A percentile compares a stretch with the other conserved stretches of the same genome.
These are phyloP conservation scores for Nesoenas mayeri DNA, from an alignment of 2,113 vertebrate genomes.

Conservation along the genomic window DNA sequence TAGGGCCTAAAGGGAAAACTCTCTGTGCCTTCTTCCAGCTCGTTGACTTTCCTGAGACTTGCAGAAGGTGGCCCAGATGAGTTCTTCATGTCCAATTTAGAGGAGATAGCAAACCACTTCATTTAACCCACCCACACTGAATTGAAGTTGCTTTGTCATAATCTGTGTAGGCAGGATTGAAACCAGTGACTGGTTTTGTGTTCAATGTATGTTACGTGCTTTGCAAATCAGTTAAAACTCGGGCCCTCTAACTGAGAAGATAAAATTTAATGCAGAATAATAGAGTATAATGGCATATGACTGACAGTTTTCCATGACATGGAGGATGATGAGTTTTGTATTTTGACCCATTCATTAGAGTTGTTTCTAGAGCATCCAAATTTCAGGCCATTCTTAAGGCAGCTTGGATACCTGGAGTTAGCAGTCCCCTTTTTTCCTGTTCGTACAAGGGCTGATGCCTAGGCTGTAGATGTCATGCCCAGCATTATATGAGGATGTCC, in stretches of 20 bases:
- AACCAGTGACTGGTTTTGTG: background rate
- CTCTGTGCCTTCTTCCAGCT: background rate
- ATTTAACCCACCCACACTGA: background rate
- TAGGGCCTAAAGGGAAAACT: background rate
- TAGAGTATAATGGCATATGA: background rate
- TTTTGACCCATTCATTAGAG: background rate
- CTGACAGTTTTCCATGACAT: background rate
- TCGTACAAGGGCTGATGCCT: background rate
- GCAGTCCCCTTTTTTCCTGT: background rate
- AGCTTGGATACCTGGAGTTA: background rate
- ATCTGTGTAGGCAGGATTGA: background rate
- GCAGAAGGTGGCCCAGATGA: background rate
- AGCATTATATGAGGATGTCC: background rate
- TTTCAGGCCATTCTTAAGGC: background rate
- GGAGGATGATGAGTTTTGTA: background rate
- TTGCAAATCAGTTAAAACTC: background rate
- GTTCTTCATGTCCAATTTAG: background rate
- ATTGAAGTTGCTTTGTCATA: background rate
- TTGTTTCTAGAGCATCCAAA: background rate
- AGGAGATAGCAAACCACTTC: background rate
- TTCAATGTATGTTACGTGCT: background rate
- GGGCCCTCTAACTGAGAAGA: background rate
- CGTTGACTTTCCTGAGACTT: background rate
- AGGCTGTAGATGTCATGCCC: background rate
- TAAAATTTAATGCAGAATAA: background rate